Evolutionary conservation across 2,113 vertebrate species (phyloP).

Genomic region (Suncus etruscus): DNA sequence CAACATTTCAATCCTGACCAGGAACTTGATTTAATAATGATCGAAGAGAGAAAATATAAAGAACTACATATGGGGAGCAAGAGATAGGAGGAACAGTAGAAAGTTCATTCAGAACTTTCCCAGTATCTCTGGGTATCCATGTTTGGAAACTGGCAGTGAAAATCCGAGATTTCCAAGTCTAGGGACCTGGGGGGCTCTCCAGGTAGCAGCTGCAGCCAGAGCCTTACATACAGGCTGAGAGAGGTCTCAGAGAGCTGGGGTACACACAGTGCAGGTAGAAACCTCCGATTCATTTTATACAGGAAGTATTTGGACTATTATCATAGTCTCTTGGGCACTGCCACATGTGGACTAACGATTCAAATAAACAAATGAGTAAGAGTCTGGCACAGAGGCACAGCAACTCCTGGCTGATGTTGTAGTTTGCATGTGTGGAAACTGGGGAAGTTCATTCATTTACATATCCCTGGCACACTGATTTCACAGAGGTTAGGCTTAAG

Average conservation of each 20-base stretch:
- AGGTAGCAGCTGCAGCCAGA: not conserved
- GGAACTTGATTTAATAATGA: constrained; percentile 60
- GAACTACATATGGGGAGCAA: not conserved
- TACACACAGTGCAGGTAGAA: too few species aligned
- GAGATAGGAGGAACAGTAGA: not conserved
- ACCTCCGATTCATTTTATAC: too few species aligned
- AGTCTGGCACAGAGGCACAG: too few species aligned
- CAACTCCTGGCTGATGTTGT: not conserved
- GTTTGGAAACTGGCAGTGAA: not conserved
- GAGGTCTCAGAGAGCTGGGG: too few species aligned
- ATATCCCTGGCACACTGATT: not conserved
- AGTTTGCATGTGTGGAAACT: too few species aligned
- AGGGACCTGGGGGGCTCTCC: not conserved
- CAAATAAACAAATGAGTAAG: too few species aligned
- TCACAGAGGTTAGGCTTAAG: not conserved
- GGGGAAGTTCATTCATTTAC: not conserved
- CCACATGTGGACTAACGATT: too few species aligned
- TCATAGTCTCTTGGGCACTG: too few species aligned
- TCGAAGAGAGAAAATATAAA: constrained; percentile 48
- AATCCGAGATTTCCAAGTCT: not conserved
- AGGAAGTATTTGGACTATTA: too few species aligned
- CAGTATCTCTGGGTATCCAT: not conserved
- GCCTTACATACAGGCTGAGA: not conserved
- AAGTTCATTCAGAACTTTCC: constrained; percentile 27
- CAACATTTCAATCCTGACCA: constrained; percentile 67